Evolutionary conservation across 2,888 invertebrate species (phyloP), one percentile per base, ranked within the genome.

Genomic region (Epiperipatus broadwayi): DNA sequence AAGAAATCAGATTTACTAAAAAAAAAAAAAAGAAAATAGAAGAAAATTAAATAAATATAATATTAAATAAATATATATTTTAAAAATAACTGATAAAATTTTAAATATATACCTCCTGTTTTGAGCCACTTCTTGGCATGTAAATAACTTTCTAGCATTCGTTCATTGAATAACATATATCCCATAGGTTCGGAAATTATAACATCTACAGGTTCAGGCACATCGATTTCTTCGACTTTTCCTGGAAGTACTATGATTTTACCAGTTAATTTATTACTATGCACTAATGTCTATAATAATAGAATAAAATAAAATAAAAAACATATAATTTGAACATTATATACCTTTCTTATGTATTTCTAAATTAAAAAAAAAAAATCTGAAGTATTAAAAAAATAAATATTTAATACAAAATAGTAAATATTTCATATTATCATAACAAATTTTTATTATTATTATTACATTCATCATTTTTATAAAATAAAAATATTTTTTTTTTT

Each of bases 101-200:
- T n/a, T n/a, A n/a, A n/a, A n/a, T n/a, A n/a, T n/a, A n/a, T n/a
- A n/a, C n/a, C n/a, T n/a, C n/a, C n/a, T n/a, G 81, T 80, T 60
- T 78, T 78, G 27, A 95, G 67, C 87, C 93, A 97, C 59, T 95
- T 95, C 55, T 95, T 87, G 3, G 95, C 93, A 66, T 95, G 95
- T 43, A 97, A 66, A 65, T 87, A 97, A 1, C 91, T 91, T 65
- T 97, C 97, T 49, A 97, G 67, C 97, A 97, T 97, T 45, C 95
- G 70, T 60, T 97, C 95, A 64, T 97, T 97, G 60, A 91, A 91
- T 40, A 97, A 65, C 95, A 97, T 95, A 59, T 97, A 97, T n/a
- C 95, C 95, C 95, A 97, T 97, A 0, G 95, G 95, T 63, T 97
- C 97, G 2, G 91, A 93, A 49, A 97, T 84, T 50, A 97, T 93